Percentiles rank a stretch among this genome's conserved stretches.
Evolutionary conservation across 2,113 vertebrate species (phyloP).

Genomic region (Pygoscelis adeliae): DNA sequence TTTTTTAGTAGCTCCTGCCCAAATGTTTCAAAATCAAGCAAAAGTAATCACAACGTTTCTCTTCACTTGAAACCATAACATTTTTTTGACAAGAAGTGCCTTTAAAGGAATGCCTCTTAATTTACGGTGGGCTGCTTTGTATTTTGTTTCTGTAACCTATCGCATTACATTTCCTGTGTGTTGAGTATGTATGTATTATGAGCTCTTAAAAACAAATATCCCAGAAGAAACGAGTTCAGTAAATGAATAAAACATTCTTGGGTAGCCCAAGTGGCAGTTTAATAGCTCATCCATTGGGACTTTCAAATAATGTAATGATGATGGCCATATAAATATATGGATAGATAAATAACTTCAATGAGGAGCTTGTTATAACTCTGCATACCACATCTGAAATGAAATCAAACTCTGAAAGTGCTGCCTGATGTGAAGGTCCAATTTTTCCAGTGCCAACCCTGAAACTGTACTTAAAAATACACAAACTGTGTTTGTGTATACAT

Average conservation of each 20-base stretch:
- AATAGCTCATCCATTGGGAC: constrained; percentile 6
- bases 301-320: background rate
- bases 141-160: constrained; percentile 40
- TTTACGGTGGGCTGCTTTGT: background rate
- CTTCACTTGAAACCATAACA: constrained; percentile 27
- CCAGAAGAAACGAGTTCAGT: constrained; percentile 35
- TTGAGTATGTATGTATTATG: background rate
- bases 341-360: constrained; percentile 11
- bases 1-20: background rate
- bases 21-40: background rate
- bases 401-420: background rate
- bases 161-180: background rate
- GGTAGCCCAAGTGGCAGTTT: background rate
- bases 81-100: constrained; percentile 42
- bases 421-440: background rate
- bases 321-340: constrained; percentile 18
- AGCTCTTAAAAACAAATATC: constrained; percentile 39
- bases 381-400: background rate
- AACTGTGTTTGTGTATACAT: background rate
- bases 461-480: background rate
- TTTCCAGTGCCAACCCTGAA: background rate
- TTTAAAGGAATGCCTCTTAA: background rate
- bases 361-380: background rate
- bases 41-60: background rate
- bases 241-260: constrained; percentile 36